phyloP scores from a whole-genome alignment of 2,797 vertebrate genomes.

The Anas acuta region DNA sequence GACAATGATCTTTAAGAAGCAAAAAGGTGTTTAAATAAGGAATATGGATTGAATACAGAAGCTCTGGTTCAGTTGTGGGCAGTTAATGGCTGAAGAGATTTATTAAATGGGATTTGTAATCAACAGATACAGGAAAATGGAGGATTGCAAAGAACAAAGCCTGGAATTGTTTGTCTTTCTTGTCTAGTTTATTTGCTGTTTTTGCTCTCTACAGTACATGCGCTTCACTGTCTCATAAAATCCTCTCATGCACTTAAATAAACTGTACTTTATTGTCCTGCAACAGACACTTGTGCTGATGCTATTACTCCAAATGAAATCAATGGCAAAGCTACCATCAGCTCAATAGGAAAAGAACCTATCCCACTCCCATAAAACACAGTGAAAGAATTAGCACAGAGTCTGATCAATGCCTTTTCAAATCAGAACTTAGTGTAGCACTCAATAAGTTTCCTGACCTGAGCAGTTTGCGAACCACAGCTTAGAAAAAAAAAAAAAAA shows the following conservation, averaged over 20 bases:
- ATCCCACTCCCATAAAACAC: slow-evolving; percentile 34
- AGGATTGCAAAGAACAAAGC: not conserved
- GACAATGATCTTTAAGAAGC: not conserved
- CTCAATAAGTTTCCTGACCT: slow-evolving; percentile 27
- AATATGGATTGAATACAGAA: not conserved
- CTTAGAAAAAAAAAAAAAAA: not conserved
- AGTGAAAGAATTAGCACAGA: slow-evolving; percentile 45
- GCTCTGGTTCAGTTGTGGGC: not conserved
- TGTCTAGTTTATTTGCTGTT: slow-evolving; percentile 16
- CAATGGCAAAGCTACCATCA: slow-evolving; percentile 40
- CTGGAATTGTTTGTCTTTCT: slow-evolving; percentile 26
- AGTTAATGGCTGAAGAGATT: not conserved
- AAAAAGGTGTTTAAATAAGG: not conserved
- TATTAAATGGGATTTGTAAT: not conserved
- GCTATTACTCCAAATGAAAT: slow-evolving; percentile 65
- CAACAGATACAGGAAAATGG: not conserved
- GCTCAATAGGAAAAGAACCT: slow-evolving; percentile 27
- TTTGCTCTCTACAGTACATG: not conserved
- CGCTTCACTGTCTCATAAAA: slow-evolving; percentile 35
- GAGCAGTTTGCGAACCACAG: slow-evolving; percentile 15
- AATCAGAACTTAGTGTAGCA: slow-evolving; percentile 38
- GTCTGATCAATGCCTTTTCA: slow-evolving; percentile 56
- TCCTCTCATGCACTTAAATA: slow-evolving; percentile 61
- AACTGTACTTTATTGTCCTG: slow-evolving; percentile 64
- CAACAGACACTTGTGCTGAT: slow-evolving; percentile 51